These are phyloP conservation scores for Tillus elongatus DNA, from an alignment of 2,888 invertebrate species.

Conservation along the genomic window DNA sequence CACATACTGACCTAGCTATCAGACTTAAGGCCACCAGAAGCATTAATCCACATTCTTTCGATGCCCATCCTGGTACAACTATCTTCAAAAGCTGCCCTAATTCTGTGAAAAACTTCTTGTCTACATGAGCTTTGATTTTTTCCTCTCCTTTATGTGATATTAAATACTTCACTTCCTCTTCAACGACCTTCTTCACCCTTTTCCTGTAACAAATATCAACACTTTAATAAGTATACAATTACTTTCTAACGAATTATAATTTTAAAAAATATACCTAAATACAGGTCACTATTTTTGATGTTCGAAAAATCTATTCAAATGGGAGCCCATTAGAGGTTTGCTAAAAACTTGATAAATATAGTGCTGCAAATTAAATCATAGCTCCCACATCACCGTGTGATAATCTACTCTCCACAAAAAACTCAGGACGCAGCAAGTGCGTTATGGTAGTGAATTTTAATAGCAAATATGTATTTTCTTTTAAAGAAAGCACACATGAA, in stretches of 20 bases:
- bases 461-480: too few species aligned
- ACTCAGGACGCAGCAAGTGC: too few species aligned
- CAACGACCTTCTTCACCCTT: constrained; percentile 48
- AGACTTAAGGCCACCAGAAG: constrained; percentile 69
- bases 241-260: constrained; percentile 8
- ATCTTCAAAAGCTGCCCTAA: constrained; percentile 59
- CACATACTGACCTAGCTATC: constrained; percentile 84
- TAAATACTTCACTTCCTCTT: constrained; percentile 70
- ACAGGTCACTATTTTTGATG: constrained; percentile 1
- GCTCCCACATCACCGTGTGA: too few species aligned
- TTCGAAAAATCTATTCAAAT: too few species aligned
- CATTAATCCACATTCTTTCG: constrained; percentile 66
- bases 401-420: too few species aligned
- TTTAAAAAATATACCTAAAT: constrained; percentile 5
- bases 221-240: too few species aligned
- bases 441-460: too few species aligned
- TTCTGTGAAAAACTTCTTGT: constrained; percentile 64
- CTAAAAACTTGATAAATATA: too few species aligned
- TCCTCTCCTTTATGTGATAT: constrained; percentile 60
- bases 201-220: constrained; percentile 26
- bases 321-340: too few species aligned
- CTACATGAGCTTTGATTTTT: constrained; percentile 63
- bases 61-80: constrained; percentile 69
- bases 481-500: too few species aligned
- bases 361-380: too few species aligned